These are phyloP conservation scores for Eucriotettix oculatus DNA, from an alignment of 2,888 invertebrate genomes.

Conservation along the genomic window DNA sequence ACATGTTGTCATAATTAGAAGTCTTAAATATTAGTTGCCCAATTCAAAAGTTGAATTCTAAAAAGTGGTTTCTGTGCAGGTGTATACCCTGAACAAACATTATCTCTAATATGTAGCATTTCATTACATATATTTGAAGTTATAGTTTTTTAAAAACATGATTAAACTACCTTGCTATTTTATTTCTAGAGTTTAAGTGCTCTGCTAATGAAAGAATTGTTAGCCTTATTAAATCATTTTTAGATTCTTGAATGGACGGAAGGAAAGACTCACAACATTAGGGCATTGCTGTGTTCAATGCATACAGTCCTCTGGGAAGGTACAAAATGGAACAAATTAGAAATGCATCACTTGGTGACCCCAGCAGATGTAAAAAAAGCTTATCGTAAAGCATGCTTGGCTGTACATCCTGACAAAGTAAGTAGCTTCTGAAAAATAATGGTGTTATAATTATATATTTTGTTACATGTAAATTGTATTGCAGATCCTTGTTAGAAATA, in stretches of 20 bases:
- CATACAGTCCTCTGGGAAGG: conserved; percentile 88
- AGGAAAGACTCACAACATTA: conserved; percentile 91
- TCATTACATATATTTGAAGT: not conserved
- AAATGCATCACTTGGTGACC: conserved; percentile 88
- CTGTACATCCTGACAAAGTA: conserved; percentile 98
- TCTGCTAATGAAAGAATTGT: not conserved
- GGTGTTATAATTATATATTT: no score
- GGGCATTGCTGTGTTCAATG: conserved; percentile 86
- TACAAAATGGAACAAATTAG: conserved; percentile 80
- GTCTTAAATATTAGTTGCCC: no score
- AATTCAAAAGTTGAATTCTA: no score
- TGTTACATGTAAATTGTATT: no score
- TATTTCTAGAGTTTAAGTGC: not conserved
- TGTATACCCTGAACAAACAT: no score
- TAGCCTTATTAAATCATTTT: not conserved
- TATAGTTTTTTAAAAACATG: not conserved
- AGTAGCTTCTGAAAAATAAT: not conserved
- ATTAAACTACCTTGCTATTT: not conserved
- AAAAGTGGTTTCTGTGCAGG: no score
- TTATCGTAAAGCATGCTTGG: conserved; percentile 88
- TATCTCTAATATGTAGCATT: no score
- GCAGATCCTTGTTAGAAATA: no score
- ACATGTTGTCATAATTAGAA: no score
- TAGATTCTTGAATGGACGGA: conserved; percentile 63
- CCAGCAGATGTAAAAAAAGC: conserved; percentile 89